Evolutionary conservation across 2,797 vertebrate species (phyloP).

Genomic region (Ptychobarbus kaznakovi): DNA sequence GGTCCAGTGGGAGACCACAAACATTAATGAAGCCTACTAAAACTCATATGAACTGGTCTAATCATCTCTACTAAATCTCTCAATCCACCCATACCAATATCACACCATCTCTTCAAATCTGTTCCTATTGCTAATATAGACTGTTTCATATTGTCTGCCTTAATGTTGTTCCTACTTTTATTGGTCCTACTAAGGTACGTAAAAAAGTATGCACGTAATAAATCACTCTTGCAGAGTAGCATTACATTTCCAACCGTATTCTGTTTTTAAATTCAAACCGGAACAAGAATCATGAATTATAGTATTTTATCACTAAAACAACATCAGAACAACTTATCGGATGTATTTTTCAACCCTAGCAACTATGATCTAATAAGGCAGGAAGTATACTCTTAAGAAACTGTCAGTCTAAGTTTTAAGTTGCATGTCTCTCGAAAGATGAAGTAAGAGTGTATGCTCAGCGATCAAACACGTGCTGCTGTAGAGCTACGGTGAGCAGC

Average conservation of each 20-base stretch:
- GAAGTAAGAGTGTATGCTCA: constrained; percentile 23
- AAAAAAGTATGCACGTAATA: background rate
- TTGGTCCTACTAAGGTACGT: background rate
- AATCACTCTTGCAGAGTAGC: background rate
- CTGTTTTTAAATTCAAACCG: background rate
- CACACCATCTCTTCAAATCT: background rate
- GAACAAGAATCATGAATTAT: constrained; percentile 16
- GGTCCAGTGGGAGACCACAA: constrained; percentile 57
- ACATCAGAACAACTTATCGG: constrained; percentile 1
- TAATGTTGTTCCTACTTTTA: constrained; percentile 11
- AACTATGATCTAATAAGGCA: constrained; percentile 20
- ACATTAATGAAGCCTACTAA: constrained; percentile 59
- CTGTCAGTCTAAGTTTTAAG: constrained; percentile 10
- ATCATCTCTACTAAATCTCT: constrained; percentile 40
- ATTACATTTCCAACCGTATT: background rate
- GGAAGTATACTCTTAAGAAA: constrained; percentile 2
- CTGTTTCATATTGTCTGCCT: background rate
- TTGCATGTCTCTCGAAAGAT: constrained; percentile 29
- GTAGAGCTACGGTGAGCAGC: constrained; percentile 44
- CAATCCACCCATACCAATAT: background rate
- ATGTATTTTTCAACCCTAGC: constrained; percentile 1
- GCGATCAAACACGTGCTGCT: constrained; percentile 45
- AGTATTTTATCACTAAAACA: constrained; percentile 15
- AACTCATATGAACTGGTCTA: constrained; percentile 42
- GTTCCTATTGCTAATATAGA: background rate